Conservation (phyloP, 1,140 invertebrate genomes). For the Linepithema humile region DNA sequence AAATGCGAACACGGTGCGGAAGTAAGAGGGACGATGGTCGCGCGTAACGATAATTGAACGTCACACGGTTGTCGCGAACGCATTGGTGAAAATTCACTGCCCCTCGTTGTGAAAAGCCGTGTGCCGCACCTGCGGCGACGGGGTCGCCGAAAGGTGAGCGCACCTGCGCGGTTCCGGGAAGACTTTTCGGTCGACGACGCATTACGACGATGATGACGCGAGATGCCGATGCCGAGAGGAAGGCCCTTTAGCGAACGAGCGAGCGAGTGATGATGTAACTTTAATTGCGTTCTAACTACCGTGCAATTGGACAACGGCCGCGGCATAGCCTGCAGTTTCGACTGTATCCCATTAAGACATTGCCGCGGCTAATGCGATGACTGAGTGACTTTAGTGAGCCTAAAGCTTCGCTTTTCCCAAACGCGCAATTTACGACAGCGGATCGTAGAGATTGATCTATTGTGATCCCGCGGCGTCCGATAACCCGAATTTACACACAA, state of each 20-base stretch:
- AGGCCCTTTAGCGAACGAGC: slow-evolving; percentile 24
- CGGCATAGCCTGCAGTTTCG: slow-evolving; percentile 46
- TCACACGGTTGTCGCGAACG: not conserved
- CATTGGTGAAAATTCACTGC: slow-evolving; percentile 18
- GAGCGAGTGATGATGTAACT: slow-evolving; percentile 63
- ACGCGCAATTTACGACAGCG: slow-evolving; percentile 26
- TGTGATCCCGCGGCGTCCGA: not conserved
- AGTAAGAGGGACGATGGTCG: not conserved
- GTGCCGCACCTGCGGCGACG: slow-evolving; percentile 23
- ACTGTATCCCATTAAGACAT: slow-evolving; percentile 63
- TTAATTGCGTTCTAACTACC: slow-evolving; percentile 74
- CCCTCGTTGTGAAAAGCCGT: slow-evolving; percentile 33
- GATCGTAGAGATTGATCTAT: slow-evolving; percentile 22
- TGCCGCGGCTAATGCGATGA: slow-evolving; percentile 46
- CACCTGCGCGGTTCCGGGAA: slow-evolving; percentile 62
- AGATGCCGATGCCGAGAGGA: slow-evolving; percentile 6
- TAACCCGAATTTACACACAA: not conserved
- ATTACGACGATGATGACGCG: slow-evolving; percentile 43
- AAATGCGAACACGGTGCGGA: not conserved
- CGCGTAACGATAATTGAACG: slow-evolving; percentile 20
- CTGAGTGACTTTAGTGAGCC: slow-evolving; percentile 36
- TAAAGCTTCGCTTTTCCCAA: not conserved
- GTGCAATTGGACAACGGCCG: slow-evolving; percentile 60
- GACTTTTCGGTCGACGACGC: slow-evolving; percentile 62
- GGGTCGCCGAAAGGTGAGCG: not conserved